phyloP scores from a whole-genome alignment of 2,113 vertebrate species.

The Benitochromis conjunctus region DNA sequence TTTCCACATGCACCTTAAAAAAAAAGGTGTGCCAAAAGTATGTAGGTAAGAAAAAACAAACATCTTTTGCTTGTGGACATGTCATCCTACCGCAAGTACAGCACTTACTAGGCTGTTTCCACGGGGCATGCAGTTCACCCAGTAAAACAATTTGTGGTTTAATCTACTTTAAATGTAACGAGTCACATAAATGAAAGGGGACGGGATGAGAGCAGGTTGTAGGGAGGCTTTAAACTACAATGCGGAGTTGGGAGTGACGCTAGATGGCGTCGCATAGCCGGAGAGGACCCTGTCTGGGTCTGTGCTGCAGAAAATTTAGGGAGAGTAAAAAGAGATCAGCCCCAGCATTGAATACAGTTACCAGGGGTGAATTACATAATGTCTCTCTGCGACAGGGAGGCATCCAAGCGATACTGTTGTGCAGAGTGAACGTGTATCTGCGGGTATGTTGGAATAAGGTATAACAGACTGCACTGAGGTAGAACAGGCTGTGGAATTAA shows the following conservation, averaged over 20 bases:
- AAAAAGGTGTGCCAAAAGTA: neutral
- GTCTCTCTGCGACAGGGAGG: slow-evolving; percentile 42
- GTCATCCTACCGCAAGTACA: neutral
- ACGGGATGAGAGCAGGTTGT: neutral
- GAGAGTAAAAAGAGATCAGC: slow-evolving; percentile 49
- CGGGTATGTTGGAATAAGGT: neutral
- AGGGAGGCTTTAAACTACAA: neutral
- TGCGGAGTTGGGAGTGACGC: slow-evolving; percentile 56
- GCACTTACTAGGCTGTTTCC: neutral
- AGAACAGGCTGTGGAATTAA: neutral
- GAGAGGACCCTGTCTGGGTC: slow-evolving; percentile 29
- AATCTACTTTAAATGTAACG: neutral
- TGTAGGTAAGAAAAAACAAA: neutral
- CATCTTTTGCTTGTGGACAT: neutral
- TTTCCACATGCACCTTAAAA: neutral
- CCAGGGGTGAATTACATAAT: slow-evolving; percentile 75
- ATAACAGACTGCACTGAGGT: neutral
- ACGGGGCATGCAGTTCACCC: neutral
- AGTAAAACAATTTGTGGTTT: neutral
- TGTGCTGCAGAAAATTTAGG: slow-evolving; percentile 13
- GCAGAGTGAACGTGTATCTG: neutral
- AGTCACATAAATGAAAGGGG: neutral
- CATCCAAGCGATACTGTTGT: slow-evolving; percentile 30
- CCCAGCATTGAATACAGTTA: slow-evolving; percentile 50
- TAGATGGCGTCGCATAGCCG: slow-evolving; percentile 93